Conservation (phyloP, 2,797 vertebrate genomes). For the Morelia viridis region DNA sequence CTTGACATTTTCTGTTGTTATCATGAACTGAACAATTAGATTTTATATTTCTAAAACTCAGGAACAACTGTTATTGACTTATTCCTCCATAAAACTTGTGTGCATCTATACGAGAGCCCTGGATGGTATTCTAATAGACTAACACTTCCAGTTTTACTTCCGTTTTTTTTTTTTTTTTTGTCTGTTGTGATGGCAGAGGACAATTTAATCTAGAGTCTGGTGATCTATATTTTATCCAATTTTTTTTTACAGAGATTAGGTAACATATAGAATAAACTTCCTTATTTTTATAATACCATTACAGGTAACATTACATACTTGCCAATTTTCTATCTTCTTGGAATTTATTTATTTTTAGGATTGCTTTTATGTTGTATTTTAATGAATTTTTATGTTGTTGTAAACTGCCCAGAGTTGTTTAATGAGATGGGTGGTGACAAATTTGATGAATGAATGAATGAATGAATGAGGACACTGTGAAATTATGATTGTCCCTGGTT, state of each 20-base stretch:
- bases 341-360: too few relatives aligned
- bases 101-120: background rate
- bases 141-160: too few relatives aligned
- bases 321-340: too few relatives aligned
- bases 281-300: background rate
- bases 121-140: background rate
- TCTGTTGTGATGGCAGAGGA: background rate
- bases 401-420: too few relatives aligned
- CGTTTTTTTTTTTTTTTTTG: background rate
- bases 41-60: background rate
- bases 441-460: too few relatives aligned
- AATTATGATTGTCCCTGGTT: background rate
- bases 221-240: background rate
- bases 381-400: too few relatives aligned
- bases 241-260: background rate
- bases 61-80: background rate
- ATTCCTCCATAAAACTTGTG: background rate
- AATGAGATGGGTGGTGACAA: too few relatives aligned
- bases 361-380: too few relatives aligned
- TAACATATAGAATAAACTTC: background rate
- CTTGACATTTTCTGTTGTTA: background rate
- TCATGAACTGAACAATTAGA: background rate
- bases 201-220: background rate
- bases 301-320: too few relatives aligned
- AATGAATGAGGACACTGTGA: background rate